Percentiles rank a stretch among this genome's conserved stretches.
Evolutionary conservation across 2,113 vertebrate genomes (phyloP).

Genomic region (Erinaceus europaeus): DNA sequence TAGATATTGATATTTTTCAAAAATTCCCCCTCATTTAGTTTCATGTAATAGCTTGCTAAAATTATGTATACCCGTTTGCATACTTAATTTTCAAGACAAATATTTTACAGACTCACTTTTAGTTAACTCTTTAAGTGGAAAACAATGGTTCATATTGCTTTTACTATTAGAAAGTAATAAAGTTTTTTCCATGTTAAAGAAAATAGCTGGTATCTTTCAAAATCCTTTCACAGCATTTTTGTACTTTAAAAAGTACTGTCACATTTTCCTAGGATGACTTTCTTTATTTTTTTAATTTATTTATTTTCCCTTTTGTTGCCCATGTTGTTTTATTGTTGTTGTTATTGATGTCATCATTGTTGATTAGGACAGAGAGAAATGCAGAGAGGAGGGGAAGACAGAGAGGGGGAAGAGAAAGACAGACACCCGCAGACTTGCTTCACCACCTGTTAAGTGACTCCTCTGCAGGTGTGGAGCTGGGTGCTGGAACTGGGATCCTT

Average conservation of each 20-base stretch:
- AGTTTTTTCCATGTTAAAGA: slow-evolving; percentile 30
- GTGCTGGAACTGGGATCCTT: no score
- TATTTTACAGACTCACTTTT: slow-evolving; percentile 39
- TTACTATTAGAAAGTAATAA: slow-evolving; percentile 36
- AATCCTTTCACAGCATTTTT: not conserved
- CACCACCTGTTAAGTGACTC: no score
- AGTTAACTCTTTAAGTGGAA: slow-evolving; percentile 26
- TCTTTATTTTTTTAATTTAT: no score
- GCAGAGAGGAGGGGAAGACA: no score
- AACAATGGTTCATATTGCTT: not conserved
- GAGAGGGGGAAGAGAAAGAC: no score
- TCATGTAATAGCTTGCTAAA: slow-evolving; percentile 38
- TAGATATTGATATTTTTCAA: slow-evolving; percentile 25
- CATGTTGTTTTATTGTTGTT: no score
- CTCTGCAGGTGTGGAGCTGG: no score
- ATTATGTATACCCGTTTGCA: slow-evolving; percentile 42
- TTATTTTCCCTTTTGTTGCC: no score
- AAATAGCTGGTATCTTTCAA: slow-evolving; percentile 33
- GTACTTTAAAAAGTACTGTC: slow-evolving; percentile 24
- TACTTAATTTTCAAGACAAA: slow-evolving; percentile 50
- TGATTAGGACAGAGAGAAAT: no score
- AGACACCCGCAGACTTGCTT: no score
- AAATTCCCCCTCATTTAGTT: slow-evolving; percentile 16
- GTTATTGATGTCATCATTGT: no score
- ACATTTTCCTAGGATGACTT: slow-evolving; percentile 8